Evolutionary conservation across 2,888 invertebrate species (phyloP), one percentile per base, ranked within the genome.

Genomic region (Lepeophtheirus nordmannii): DNA sequence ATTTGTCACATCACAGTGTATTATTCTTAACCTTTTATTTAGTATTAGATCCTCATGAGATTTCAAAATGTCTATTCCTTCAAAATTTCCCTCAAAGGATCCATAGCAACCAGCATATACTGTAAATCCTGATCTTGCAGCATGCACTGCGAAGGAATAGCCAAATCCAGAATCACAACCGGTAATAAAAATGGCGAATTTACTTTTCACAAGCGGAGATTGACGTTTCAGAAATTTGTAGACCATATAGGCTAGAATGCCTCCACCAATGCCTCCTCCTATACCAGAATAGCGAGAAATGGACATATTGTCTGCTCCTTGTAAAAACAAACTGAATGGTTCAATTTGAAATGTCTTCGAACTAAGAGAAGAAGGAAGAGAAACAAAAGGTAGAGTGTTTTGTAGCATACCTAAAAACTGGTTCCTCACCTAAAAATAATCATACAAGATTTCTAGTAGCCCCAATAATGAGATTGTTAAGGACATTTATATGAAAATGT

Each of bases 101-200:
- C 22, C 46, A 56, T 56, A 56, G 10, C 87, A 85, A 59, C 86
- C 85, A 17, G 89, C 89, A 41, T 91, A 78, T 1, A 90, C 89
- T 3, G 82, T 80, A 70, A 87, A 79, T 0, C 86, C 86, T 8
- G 81, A 76, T 10, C 79, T 79, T 10, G 81, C 76, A 70, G 84
- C 80, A 23, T 82, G 78, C 0, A 58, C 20, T 10, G 85, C 85
- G 61, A 85, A 74, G 1, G 83, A 82, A 76, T 82, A 87, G 67
- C 90, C 90, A 17, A 90, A 79, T 2, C 90, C 90, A 67, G 87
- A 85, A 76, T 90, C 89, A 74, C 90, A 90, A 57, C 90, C 90
- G 10, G 87, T 87, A 70, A 90, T 83, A 20, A 87, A 69, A 14
- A 76, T 71, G 11, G 72, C 71, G 17, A 46, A 17, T 46, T 17